Conservation (phyloP, 1,140 invertebrate genomes). For the Hycleus phaleratus region DNA sequence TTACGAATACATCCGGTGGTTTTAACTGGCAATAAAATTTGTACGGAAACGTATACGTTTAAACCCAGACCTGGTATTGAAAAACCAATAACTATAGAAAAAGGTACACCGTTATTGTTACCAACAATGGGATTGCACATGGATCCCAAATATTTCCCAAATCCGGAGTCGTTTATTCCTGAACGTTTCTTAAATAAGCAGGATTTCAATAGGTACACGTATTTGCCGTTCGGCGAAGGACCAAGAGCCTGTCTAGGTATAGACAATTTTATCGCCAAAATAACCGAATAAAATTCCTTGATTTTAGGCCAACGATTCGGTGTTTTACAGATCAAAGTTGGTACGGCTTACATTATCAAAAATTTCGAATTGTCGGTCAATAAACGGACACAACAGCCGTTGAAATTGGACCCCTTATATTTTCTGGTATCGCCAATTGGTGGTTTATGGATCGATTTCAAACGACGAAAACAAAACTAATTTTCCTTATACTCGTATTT, state of each 20-base stretch:
- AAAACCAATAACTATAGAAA: conserved; percentile 30
- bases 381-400: conserved; percentile 5
- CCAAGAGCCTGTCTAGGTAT: conserved; percentile 47
- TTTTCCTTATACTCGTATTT: too few species aligned
- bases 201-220: conserved; percentile 26
- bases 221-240: conserved; percentile 56
- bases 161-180: conserved; percentile 52
- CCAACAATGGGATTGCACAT: conserved; percentile 48
- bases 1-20: conserved; percentile 42
- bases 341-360: conserved; percentile 2
- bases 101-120: conserved; percentile 47
- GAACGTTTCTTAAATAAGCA: conserved; percentile 48
- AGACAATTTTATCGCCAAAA: conserved; percentile 50
- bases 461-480: not conserved
- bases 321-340: conserved; percentile 15
- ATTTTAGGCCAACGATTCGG: conserved; percentile 15
- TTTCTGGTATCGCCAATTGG: not conserved
- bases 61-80: conserved; percentile 25
- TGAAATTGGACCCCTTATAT: conserved; percentile 1
- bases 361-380: conserved; percentile 11
- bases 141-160: conserved; percentile 45
- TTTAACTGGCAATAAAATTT: conserved; percentile 31
- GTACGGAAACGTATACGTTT: conserved; percentile 18
- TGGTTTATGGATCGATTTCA: conserved; percentile 4
- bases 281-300: conserved; percentile 44